Percentiles rank a stretch among this genome's conserved stretches.
These are phyloP conservation scores for Microchrysa polita DNA, from an alignment of 2,888 invertebrate species.

Conservation along the genomic window DNA sequence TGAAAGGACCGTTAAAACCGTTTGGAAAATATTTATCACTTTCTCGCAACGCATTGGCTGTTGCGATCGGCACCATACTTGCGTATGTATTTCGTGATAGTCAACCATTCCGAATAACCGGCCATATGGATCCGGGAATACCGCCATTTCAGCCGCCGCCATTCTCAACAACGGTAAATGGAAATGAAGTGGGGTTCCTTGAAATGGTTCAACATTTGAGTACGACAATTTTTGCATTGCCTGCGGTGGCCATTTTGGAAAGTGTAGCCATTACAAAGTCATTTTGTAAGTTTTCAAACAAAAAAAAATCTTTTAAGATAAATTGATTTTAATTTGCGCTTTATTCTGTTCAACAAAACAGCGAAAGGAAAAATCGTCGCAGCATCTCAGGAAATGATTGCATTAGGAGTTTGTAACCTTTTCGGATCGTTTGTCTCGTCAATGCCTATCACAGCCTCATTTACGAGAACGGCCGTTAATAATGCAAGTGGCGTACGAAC, in stretches of 20 bases:
- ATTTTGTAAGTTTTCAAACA: conserved; percentile 70
- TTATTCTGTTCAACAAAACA: conserved; percentile 57
- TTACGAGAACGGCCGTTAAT: conserved; percentile 89
- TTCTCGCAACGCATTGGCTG: conserved; percentile 82
- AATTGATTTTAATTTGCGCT: neutral
- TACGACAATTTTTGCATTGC: conserved; percentile 73
- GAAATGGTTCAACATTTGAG: conserved; percentile 71
- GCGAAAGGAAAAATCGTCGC: conserved; percentile 81
- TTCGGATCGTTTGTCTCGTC: conserved; percentile 82
- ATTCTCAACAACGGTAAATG: conserved; percentile 71
- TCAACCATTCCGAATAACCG: conserved; percentile 76
- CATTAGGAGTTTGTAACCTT: conserved; percentile 83
- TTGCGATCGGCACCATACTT: conserved; percentile 73
- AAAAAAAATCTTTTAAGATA: neutral
- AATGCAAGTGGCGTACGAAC: conserved; percentile 89
- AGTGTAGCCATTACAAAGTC: conserved; percentile 80
- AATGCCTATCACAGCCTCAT: conserved; percentile 89
- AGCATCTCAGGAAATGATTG: conserved; percentile 90
- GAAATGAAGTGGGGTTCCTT: conserved; percentile 61
- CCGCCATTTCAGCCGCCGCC: conserved; percentile 76
- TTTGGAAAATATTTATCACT: conserved; percentile 66
- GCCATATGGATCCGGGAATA: conserved; percentile 74
- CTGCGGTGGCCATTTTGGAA: conserved; percentile 77
- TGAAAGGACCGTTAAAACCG: conserved; percentile 54
- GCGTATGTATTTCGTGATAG: conserved; percentile 68